phyloP scores from a whole-genome alignment of 2,113 vertebrate species.

The Poecilia latipinna region DNA sequence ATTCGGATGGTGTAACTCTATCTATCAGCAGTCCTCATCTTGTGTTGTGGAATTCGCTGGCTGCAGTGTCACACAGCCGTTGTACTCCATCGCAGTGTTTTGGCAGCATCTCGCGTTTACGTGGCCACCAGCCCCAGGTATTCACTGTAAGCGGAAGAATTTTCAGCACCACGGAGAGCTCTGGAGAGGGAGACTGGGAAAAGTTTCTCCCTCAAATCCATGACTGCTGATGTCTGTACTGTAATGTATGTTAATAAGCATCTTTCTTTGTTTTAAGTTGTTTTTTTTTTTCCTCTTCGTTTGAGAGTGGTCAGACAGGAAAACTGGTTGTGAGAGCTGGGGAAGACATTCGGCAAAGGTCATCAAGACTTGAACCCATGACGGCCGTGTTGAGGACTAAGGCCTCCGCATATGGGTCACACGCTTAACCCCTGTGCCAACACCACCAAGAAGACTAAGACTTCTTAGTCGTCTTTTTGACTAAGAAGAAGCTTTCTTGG shows the following conservation, averaged over 20 bases:
- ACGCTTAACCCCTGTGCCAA: too few relatives aligned
- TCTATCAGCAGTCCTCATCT: conserved; percentile 37
- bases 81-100: conserved; percentile 59
- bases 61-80: conserved; percentile 44
- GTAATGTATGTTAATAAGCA: conserved; percentile 1
- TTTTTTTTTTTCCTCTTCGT: too few relatives aligned
- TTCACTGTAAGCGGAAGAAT: conserved; percentile 57
- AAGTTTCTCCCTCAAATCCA: not conserved
- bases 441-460: too few relatives aligned
- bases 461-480: too few relatives aligned
- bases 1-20: conserved; percentile 44
- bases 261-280: too few relatives aligned
- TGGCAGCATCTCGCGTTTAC: conserved; percentile 50
- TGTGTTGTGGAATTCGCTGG: conserved; percentile 56
- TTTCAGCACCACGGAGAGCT: conserved; percentile 85
- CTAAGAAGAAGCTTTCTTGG: not conserved
- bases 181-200: conserved; percentile 21
- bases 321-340: too few relatives aligned
- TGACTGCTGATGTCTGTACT: not conserved
- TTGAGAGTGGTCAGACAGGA: too few relatives aligned
- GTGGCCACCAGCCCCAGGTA: conserved; percentile 42
- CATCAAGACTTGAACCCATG: too few relatives aligned
- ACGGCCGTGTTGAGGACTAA: too few relatives aligned
- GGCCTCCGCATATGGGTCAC: too few relatives aligned
- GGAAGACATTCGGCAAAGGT: too few relatives aligned